Evolutionary conservation across 2,888 invertebrate genomes (phyloP), one percentile per base, ranked within the genome.

Genomic region (Limnephilus rhombicus): DNA sequence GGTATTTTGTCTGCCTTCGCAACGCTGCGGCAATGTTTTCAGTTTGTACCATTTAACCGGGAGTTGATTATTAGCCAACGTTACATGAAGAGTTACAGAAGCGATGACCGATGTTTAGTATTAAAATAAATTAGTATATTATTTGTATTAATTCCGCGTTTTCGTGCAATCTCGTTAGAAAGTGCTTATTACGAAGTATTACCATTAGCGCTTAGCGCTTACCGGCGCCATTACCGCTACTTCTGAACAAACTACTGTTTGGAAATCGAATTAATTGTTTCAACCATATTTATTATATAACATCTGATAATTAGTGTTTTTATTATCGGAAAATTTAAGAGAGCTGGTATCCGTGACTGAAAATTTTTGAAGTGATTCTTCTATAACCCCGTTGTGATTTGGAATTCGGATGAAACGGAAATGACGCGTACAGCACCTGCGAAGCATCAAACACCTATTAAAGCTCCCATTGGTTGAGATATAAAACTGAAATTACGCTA

Each of bases 151-250:
- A 83, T 83, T 34, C 83, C 24, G 83, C 34, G n/a, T 37, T 83
- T 34, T 83, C 83, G 53, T 53, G 87, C 87, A n/a, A 87, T 15
- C 87, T 87, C 49, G 87, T 87, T 87, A 87, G 87, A 87, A 87
- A 87, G 87, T 34, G 53, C 34, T 53, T 87, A 87, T 87, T 87
- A 87, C 88, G 80, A 34, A 80, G 68, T 9, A n/a, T 68, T 68
- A 68, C 68, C 68, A 68, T n/a, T 68, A 68, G 68, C 53, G 53
- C 68, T 68, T 68, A 68, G 68, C n/a, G 68, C 68, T 68, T 68
- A n/a, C 68, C 24, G 53, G 53, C 53, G 53, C 53, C 53, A 68
- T 68, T 68, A 24, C 53, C 53, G n/a, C 24, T 68, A n/a, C 68
- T 68, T 68, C 9, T 68, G 68, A 24, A 24, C 24, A 68, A 68